These are phyloP conservation scores for Acipenser oxyrinchus DNA, from an alignment of 2,797 vertebrate species.

Conservation along the genomic window DNA sequence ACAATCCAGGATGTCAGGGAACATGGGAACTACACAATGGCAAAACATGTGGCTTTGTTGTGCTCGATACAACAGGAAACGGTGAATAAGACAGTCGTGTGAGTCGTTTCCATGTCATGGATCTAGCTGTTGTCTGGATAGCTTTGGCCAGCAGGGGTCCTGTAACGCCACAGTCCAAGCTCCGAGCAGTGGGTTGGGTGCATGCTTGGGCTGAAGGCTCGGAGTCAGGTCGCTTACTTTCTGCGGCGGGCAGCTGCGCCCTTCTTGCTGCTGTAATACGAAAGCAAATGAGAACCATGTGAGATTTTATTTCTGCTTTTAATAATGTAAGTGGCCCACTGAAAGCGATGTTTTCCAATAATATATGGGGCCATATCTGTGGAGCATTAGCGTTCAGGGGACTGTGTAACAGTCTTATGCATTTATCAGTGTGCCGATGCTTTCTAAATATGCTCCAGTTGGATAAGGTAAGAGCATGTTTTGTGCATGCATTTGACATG, in stretches of 20 bases:
- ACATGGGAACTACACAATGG: constrained; percentile 27
- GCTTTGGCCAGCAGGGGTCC: constrained; percentile 24
- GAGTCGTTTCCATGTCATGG: constrained; percentile 28
- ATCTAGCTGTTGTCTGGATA: constrained; percentile 16
- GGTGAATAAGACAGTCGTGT: constrained; percentile 27
- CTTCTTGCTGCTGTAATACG: constrained; percentile 89
- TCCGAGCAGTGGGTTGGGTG: constrained; percentile 5
- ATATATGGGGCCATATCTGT: no score
- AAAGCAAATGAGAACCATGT: constrained; percentile 28
- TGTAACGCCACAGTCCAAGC: constrained; percentile 18
- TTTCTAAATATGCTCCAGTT: no score
- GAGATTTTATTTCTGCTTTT: background rate
- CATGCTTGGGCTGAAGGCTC: constrained; percentile 17
- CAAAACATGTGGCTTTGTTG: constrained; percentile 40
- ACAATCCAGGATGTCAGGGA: constrained; percentile 42
- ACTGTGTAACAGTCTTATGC: no score
- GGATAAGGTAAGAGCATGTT: no score
- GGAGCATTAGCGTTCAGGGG: no score
- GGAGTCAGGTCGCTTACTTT: constrained; percentile 64
- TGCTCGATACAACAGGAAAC: constrained; percentile 28
- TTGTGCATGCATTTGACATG: no score
- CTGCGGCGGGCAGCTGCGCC: constrained; percentile 83
- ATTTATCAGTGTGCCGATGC: no score
- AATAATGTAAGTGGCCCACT: no score
- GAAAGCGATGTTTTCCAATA: no score